Percentiles rank a stretch among this genome's conserved stretches.
These are phyloP conservation scores for Drosophila imparisetae DNA, from an alignment of 2,888 invertebrate species.

Conservation along the genomic window DNA sequence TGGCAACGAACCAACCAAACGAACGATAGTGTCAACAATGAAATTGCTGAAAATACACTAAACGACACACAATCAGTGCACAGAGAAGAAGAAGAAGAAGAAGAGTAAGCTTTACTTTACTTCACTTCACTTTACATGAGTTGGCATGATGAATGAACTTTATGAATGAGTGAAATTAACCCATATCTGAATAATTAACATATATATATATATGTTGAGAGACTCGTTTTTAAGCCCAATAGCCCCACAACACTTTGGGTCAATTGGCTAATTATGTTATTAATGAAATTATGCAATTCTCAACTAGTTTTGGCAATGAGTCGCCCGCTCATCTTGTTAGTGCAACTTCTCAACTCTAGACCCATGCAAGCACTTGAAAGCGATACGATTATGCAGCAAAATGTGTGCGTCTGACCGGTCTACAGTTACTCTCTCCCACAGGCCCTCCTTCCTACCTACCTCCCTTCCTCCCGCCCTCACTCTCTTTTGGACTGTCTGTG, in stretches of 20 bases:
- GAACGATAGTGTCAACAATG: constrained; percentile 79
- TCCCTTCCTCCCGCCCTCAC: constrained; percentile 1
- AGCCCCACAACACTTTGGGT: constrained; percentile 18
- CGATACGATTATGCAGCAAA: constrained; percentile 79
- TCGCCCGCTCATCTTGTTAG: constrained; percentile 19
- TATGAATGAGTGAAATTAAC: constrained; percentile 58
- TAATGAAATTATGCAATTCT: constrained; percentile 69
- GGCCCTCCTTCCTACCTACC: background rate
- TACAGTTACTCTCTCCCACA: constrained; percentile 12
- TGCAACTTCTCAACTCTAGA: constrained; percentile 30
- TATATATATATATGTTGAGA: constrained; percentile 4
- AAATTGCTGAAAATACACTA: constrained; percentile 69
- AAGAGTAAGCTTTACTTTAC: constrained; percentile 34
- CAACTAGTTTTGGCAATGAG: constrained; percentile 60
- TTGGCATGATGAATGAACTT: constrained; percentile 60
- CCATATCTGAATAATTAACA: constrained; percentile 26
- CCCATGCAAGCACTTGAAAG: constrained; percentile 71
- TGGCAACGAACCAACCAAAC: constrained; percentile 16
- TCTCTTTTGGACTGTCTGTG: constrained; percentile 31
- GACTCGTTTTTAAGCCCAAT: background rate
- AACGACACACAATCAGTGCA: constrained; percentile 26
- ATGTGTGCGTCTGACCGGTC: constrained; percentile 45
- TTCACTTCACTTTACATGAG: constrained; percentile 45
- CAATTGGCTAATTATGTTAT: constrained; percentile 63
- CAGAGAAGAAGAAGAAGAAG: constrained; percentile 8